Percentiles rank a stretch among this genome's conserved stretches.
phyloP scores from a whole-genome alignment of 2,797 vertebrate genomes.

The Margarornis squamiger region DNA sequence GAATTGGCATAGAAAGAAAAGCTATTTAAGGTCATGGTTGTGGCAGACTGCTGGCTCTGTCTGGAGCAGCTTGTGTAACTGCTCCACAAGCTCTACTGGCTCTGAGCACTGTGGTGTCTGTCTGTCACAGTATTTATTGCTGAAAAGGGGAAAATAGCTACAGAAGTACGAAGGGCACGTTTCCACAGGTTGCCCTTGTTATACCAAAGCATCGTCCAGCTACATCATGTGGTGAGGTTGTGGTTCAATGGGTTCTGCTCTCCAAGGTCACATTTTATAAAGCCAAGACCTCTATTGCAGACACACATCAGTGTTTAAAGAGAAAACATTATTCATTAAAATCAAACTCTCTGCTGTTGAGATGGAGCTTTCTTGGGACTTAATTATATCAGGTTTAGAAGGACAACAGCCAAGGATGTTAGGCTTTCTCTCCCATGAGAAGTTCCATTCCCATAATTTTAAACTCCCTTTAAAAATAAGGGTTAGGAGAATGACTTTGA shows the following conservation, averaged over 20 bases:
- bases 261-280: neutral
- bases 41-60: slow-evolving; percentile 24
- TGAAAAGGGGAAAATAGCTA: neutral
- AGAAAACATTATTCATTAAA: neutral
- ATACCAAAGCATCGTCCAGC: neutral
- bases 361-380: neutral
- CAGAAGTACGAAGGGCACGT: neutral
- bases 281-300: neutral
- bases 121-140: slow-evolving; percentile 18
- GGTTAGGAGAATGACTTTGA: neutral
- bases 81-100: neutral
- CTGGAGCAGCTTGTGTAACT: slow-evolving; percentile 22
- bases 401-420: neutral
- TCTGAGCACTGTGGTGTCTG: neutral
- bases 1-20: neutral
- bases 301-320: neutral
- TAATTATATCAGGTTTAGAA: slow-evolving; percentile 12
- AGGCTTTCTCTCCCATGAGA: neutral
- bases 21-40: slow-evolving; percentile 31
- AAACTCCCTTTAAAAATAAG: neutral
- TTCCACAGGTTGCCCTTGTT: neutral
- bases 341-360: neutral
- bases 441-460: neutral
- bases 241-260: neutral
- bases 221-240: neutral